Base-by-base conservation (phyloP, 2,113 vertebrate genomes). In the Elephantulus edwardii region DNA sequence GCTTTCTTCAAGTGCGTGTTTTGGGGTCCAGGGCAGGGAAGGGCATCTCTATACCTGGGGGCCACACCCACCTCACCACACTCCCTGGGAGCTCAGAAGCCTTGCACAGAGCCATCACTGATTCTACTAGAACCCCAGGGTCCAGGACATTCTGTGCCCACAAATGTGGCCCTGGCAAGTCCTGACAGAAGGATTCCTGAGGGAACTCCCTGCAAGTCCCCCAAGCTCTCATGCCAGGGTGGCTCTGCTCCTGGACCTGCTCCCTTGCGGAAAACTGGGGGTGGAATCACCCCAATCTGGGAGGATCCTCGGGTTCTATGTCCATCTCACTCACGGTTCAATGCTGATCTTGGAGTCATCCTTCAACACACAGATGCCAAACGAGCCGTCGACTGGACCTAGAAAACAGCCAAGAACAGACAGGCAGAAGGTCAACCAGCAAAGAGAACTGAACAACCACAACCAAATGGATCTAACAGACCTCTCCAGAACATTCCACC, bases 291-390 rank as follows among this genome's bases (percentile, higher is more conserved):
- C 42, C 72, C 6, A 0, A 19, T 82, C 19, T 2, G 52, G 64
- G 44, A 87, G 71, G 44, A 13, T 8, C 13, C 72, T 30, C 24
- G 2, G 50, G 44, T 14, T 75, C 50, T 64, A 50, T 46, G 11
- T 42, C 58, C 64, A 26, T 7, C 26, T 35, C 11, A 44, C 98
- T 98, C 92, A 98, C 98, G 97, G 98, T 89, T 97, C 92, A 81
- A 97, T 94, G 93, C 87, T 96, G 95, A 97, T 93, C 46, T 96
- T 96, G n/a, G 95, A 94, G 91, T 96, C 95, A 7, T 98, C 98
- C 92, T 96, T 97, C 84, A 96, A 84, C 58, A 98, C 76, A 56
- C 91, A 92, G 75, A 97, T 92, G 22, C 95, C 93, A 16, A 95
- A 92, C 62, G 96, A 80, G 48, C 78, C 17, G 38, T 97, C 97